Conservation (phyloP, 35 echinoderm and acorn worm genomes). For the Lytechinus pictus region DNA sequence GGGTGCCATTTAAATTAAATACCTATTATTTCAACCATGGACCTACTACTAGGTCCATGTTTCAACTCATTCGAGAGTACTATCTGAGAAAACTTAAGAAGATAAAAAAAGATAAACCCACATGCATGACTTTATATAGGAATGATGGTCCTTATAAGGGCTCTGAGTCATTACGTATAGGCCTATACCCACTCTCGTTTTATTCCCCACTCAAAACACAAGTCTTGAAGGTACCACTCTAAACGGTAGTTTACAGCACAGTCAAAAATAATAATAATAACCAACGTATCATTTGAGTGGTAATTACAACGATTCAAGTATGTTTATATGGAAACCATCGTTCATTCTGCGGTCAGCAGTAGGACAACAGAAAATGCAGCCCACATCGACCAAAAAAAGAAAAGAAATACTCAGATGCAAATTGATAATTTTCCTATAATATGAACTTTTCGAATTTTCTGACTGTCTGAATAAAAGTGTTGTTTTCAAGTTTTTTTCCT, state of each 20-base stretch:
- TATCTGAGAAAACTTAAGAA: background rate
- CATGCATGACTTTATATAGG: background rate
- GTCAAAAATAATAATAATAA: background rate
- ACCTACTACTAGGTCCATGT: too few species aligned
- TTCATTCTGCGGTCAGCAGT: background rate
- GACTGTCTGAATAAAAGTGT: background rate
- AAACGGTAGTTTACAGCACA: background rate
- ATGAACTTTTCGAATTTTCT: background rate
- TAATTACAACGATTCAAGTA: slow-evolving; percentile 4
- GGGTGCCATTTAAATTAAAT: background rate
- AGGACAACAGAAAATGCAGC: background rate
- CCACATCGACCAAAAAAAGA: background rate
- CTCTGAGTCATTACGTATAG: background rate
- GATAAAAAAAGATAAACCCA: background rate
- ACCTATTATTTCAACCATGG: background rate
- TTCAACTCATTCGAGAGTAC: background rate
- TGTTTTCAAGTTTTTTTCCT: background rate
- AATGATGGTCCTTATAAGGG: background rate
- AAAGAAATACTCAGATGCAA: background rate
- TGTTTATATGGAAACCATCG: background rate
- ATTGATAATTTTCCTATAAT: background rate
- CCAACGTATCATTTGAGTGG: background rate
- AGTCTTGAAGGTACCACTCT: background rate
- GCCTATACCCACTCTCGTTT: background rate
- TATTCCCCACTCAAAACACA: background rate